Base-by-base conservation (phyloP, 2,888 invertebrate species). In the Molorchus minor region DNA sequence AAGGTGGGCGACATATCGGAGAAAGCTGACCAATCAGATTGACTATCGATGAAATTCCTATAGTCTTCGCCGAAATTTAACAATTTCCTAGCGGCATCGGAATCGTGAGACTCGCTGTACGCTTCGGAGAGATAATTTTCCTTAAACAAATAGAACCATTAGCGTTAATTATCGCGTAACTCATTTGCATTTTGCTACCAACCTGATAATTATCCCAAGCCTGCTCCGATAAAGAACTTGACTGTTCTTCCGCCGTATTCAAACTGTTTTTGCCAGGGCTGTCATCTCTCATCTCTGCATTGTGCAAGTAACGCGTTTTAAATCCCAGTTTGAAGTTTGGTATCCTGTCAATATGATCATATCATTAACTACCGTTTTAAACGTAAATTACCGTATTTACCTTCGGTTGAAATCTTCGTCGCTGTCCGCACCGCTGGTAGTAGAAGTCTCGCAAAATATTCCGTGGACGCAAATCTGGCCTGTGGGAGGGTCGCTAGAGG, bases 201-300 rank as follows among this genome's bases (percentile, higher is more conserved):
- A 92, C 93, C 88, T 93, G 95, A 84, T 95, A 96, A 81, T 92
- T 93, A 81, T 96, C 96, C 96, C 96, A 96, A 44, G 94, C 94
- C 73, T 93, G 92, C 79, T 96, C 96, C 0, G 93, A 94, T 78
- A 93, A 88, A n/a, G 88, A 88, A 75, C 92, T 93, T 74, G 89
- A 88, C 69, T 90, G 89, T 75, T 89, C 90, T 76, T 91, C 91
- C 0, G 87, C 86, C 0, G 86, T 86, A 61, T 83, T 80, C 36
- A 85, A 83, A 75, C 88, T 89, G 65, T 81, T 83, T 71, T 86
- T 86, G 29, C 77, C 78, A 38, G 78, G 76, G 66, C 80, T 78
- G 54, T 75, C 75, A 67, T 78, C 79, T 68, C 80, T 69, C 29
- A 70, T 58, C 54, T 78, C 76, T 79, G 83, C 25, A 80, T 73